Percentiles rank a stretch among this genome's conserved stretches.
phyloP scores from a whole-genome alignment of 2,888 invertebrate genomes.

The Oeneis ivallda region DNA sequence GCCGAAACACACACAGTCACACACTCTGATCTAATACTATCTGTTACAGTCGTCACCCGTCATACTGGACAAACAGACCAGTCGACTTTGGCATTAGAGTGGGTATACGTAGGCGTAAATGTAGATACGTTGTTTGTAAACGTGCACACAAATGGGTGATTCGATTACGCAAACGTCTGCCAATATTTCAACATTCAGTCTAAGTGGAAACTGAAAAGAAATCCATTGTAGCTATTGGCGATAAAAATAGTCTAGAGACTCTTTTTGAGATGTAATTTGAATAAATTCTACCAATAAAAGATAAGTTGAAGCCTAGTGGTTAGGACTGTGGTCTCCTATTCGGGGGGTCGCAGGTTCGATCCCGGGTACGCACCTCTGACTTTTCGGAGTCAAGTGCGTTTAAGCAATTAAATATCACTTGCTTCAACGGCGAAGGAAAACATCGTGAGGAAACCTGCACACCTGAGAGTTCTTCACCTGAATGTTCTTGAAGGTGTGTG shows the following conservation, averaged over 20 bases:
- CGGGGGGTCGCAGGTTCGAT: too few species aligned
- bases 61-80: background rate
- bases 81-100: background rate
- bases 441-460: too few species aligned
- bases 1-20: too few species aligned
- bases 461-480: too few species aligned
- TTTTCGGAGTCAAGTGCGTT: too few species aligned
- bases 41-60: background rate
- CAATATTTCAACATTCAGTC: slow-evolving; percentile 12
- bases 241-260: background rate
- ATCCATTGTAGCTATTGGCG: background rate
- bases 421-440: too few species aligned
- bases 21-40: too few species aligned
- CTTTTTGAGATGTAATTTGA: background rate
- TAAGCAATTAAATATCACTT: too few species aligned
- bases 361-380: too few species aligned
- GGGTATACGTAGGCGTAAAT: background rate
- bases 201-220: slow-evolving; percentile 3
- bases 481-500: too few species aligned
- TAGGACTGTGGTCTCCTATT: too few species aligned
- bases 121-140: slow-evolving; percentile 9
- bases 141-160: slow-evolving; percentile 12
- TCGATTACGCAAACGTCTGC: slow-evolving; percentile 15
- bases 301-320: too few species aligned
- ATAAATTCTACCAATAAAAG: background rate